Evolutionary conservation across 2,113 vertebrate genomes (phyloP).

Genomic region (Myrmecophaga tridactyla): DNA sequence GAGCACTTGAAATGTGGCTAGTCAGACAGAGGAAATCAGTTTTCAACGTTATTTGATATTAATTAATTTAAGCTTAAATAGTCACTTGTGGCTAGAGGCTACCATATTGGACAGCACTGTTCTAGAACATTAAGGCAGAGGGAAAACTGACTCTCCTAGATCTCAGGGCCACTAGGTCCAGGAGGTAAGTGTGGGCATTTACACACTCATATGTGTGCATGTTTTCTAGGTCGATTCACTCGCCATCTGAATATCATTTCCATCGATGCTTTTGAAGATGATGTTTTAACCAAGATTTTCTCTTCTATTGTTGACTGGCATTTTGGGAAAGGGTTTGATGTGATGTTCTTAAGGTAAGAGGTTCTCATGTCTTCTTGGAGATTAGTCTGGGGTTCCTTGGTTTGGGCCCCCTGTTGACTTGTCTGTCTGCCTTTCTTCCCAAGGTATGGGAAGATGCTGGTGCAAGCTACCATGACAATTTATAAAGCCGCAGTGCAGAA

Average conservation of each 20-base stretch:
- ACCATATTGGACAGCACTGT: neutral
- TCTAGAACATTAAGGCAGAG: neutral
- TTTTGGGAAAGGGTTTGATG: constrained; percentile 91
- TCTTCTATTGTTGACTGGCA: constrained; percentile 92
- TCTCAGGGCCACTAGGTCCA: neutral
- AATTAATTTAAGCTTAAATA: neutral
- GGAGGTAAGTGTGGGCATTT: neutral
- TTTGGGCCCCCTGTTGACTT: neutral
- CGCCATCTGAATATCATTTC: constrained; percentile 92
- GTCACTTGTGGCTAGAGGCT: neutral
- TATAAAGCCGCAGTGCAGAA: constrained; percentile 89
- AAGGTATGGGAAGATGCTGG: constrained; percentile 91
- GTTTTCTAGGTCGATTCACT: constrained; percentile 89
- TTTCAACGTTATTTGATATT: neutral
- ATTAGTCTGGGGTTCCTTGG: neutral
- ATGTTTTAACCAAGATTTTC: constrained; percentile 92
- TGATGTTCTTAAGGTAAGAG: constrained; percentile 87
- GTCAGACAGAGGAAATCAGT: neutral
- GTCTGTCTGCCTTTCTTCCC: constrained; percentile 47
- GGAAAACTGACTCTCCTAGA: neutral
- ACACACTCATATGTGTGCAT: neutral
- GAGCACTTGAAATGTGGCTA: neutral
- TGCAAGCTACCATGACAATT: constrained; percentile 91
- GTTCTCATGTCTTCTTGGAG: neutral
- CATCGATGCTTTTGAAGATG: constrained; percentile 91